Evolutionary conservation across 2,888 invertebrate species (phyloP).

Genomic region (Villa cingulata): DNA sequence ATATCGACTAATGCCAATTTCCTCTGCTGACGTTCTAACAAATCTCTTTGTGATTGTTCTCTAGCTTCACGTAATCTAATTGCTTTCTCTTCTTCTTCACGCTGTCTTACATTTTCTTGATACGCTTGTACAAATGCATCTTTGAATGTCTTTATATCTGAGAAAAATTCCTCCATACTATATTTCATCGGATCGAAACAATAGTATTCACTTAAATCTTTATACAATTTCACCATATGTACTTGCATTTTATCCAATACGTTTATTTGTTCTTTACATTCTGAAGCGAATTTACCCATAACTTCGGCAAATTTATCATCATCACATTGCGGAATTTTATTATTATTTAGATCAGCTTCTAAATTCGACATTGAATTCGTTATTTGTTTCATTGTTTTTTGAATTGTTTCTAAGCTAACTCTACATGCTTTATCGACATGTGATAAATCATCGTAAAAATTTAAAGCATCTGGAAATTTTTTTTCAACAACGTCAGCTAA

Average conservation of each 20-base stretch:
- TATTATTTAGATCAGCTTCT: slow-evolving; percentile 80
- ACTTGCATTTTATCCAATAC: slow-evolving; percentile 86
- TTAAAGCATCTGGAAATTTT: slow-evolving; percentile 74
- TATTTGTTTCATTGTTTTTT: slow-evolving; percentile 72
- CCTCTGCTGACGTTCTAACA: slow-evolving; percentile 61
- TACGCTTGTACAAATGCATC: slow-evolving; percentile 77
- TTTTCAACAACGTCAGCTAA: slow-evolving; percentile 75
- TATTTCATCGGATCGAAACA: slow-evolving; percentile 89
- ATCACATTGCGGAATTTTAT: slow-evolving; percentile 60
- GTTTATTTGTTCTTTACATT: slow-evolving; percentile 75
- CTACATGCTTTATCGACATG: slow-evolving; percentile 84
- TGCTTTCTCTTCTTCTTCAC: slow-evolving; percentile 77
- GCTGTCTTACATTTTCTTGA: slow-evolving; percentile 64
- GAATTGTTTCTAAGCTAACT: slow-evolving; percentile 68
- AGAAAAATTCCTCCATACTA: slow-evolving; percentile 88
- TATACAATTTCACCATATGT: slow-evolving; percentile 79
- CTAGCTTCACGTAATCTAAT: slow-evolving; percentile 69
- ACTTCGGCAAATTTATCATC: slow-evolving; percentile 75
- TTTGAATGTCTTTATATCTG: slow-evolving; percentile 88
- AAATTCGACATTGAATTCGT: slow-evolving; percentile 74
- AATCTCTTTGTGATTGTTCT: slow-evolving; percentile 72
- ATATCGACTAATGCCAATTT: slow-evolving; percentile 83
- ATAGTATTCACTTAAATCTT: slow-evolving; percentile 76
- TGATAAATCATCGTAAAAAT: slow-evolving; percentile 74
- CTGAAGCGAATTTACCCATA: slow-evolving; percentile 79